Evolutionary conservation across 2,113 vertebrate species (phyloP).

Genomic region (Arenaria interpres): DNA sequence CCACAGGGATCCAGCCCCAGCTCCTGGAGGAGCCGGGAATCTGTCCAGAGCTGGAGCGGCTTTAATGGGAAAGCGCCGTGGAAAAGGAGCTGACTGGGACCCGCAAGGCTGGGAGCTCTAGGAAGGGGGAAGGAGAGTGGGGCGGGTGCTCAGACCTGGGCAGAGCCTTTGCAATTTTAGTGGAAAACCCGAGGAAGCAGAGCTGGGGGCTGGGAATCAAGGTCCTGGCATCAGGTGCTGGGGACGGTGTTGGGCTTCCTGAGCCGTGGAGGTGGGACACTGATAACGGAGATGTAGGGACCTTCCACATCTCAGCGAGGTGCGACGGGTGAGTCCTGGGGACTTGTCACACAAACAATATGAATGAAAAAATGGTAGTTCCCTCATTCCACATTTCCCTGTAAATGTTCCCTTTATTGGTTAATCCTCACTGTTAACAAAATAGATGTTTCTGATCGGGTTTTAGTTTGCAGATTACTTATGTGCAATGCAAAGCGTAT

Average conservation of each 20-base stretch:
- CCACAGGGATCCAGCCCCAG: fast-evolving
- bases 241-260: background rate
- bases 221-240: fast-evolving
- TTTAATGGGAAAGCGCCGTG: fast-evolving
- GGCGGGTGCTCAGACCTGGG: background rate
- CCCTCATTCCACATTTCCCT: background rate
- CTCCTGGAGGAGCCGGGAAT: background rate
- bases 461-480: background rate
- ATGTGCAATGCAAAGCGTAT: background rate
- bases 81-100: background rate
- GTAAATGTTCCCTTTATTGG: background rate
- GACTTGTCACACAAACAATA: background rate
- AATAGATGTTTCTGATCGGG: background rate
- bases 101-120: fast-evolving
- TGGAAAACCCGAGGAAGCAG: background rate
- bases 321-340: fast-evolving
- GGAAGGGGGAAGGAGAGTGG: fast-evolving
- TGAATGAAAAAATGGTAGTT: background rate
- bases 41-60: background rate
- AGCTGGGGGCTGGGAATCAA: fast-evolving
- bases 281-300: fast-evolving
- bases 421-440: conserved; percentile 29
- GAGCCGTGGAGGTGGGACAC: fast-evolving
- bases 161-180: background rate
- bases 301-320: fast-evolving